Base-by-base conservation (phyloP, 2,888 invertebrate genomes). In the Agrochola lota region DNA sequence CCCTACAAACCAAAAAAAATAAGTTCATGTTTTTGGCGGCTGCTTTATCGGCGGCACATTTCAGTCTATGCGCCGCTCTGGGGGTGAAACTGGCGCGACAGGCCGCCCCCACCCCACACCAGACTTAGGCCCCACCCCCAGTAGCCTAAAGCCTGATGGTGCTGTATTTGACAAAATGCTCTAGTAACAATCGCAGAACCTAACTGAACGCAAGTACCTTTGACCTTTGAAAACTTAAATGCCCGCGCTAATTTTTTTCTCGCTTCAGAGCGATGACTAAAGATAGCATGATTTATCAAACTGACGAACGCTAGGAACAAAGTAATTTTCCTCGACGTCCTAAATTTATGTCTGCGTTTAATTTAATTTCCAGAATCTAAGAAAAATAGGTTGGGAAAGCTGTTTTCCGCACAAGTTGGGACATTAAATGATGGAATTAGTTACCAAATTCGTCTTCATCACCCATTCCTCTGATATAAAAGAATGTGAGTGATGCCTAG, bases 1-100 rank as follows among this genome's bases (percentile, higher is more conserved):
- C 77, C 80, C 83, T 75, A 72, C 70, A 80, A 80, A 74, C 77
- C 69, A 75, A 85, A 88, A 88, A 89, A 91, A 92, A 89, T 87
- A 90, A 89, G 88, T 89, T 88, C 87, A 90, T 92, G 91, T 91
- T 93, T 91, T 91, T 89, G 91, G 90, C 89, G 90, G 86, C 88
- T 90, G 91, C 90, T 92, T 91, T 93, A 93, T 93, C 91, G 91
- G 88, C 85, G 92, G 92, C 90, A 93, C 91, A 92, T 92, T 93
- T 92, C 85, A 88, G 91, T 91, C 92, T 89, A 90, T 92, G 92
- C 92, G 92, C 90, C 90, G 88, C 87, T 87, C 81, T 82, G 85
- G 88, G 88, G 85, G 88, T 71, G 81, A 74, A 90, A 87, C 87
- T 88, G 91, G 91, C 91, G 91, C 91, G 91, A 90, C 91, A 85